Evolutionary conservation across 2,888 invertebrate species (phyloP).

Genomic region (Dysmachus trigonus): DNA sequence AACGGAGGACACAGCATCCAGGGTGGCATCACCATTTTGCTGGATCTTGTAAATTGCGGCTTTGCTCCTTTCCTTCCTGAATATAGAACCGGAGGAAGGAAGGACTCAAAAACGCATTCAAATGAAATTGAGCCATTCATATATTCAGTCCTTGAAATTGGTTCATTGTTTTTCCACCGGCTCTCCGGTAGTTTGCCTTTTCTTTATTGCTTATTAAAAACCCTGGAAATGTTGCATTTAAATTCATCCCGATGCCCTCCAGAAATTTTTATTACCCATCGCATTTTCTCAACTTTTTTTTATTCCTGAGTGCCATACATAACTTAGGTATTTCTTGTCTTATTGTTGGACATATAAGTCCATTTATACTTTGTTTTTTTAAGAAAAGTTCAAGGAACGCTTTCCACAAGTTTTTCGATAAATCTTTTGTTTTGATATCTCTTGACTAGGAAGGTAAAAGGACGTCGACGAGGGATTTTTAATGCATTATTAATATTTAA

Average conservation of each 20-base stretch:
- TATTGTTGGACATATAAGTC: not conserved
- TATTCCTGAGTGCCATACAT: not conserved
- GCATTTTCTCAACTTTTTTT: not conserved
- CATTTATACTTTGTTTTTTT: not conserved
- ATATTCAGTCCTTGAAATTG: conserved; percentile 33
- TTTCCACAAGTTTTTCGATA: not conserved
- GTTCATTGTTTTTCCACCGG: conserved; percentile 13
- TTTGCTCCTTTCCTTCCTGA: not conserved
- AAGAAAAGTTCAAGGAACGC: not conserved
- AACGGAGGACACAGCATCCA: not conserved
- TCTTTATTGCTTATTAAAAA: conserved; percentile 17
- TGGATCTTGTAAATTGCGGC: not conserved
- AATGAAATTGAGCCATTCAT: conserved; percentile 29
- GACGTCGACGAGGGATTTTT: not conserved
- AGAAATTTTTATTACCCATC: not conserved
- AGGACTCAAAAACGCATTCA: conserved; percentile 21
- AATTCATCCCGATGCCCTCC: not conserved
- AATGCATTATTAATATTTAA: not conserved
- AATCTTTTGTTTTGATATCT: not conserved
- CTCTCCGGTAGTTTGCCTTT: not conserved
- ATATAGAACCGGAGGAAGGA: not conserved
- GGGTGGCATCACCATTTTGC: not conserved
- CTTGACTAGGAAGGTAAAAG: not conserved
- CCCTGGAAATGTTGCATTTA: not conserved
- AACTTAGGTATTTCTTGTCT: not conserved